A percentile compares a stretch with the other conserved stretches of the same genome.
Conservation (phyloP, 2,888 invertebrate genomes). For the Kryphioiulus occultus region DNA sequence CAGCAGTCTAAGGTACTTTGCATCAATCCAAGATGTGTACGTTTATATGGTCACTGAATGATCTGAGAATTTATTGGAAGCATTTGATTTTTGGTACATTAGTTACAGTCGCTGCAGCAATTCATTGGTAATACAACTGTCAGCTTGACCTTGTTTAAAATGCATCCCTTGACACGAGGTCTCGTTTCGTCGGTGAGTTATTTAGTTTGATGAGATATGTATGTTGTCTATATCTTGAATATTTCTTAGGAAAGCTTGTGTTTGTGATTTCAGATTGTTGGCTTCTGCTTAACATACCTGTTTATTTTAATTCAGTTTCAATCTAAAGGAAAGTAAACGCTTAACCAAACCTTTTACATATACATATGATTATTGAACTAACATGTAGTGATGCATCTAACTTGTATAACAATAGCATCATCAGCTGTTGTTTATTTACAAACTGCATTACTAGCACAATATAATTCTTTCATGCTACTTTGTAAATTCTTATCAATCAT, state of each 20-base stretch:
- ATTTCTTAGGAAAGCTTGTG: not conserved
- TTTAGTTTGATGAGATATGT: not conserved
- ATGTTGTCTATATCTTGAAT: no score
- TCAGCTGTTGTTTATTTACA: no score
- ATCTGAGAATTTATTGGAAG: not conserved
- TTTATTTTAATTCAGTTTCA: not conserved
- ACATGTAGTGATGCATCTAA: no score
- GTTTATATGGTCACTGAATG: no score
- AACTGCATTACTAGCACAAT: no score
- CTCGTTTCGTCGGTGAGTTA: not conserved
- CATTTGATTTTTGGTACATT: not conserved
- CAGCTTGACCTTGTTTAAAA: not conserved
- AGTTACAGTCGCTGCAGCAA: not conserved
- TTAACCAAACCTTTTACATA: no score
- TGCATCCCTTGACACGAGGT: not conserved
- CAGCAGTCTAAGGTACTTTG: not conserved
- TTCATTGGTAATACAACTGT: not conserved
- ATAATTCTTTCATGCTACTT: no score
- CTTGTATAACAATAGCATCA: no score
- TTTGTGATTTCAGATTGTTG: not conserved
- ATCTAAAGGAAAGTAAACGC: not conserved
- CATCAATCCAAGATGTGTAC: no score
- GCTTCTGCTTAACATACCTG: not conserved
- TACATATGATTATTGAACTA: no score
- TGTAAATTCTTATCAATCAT: no score